Conservation (phyloP, 2,113 vertebrate species). For the Accipiter cooperii region DNA sequence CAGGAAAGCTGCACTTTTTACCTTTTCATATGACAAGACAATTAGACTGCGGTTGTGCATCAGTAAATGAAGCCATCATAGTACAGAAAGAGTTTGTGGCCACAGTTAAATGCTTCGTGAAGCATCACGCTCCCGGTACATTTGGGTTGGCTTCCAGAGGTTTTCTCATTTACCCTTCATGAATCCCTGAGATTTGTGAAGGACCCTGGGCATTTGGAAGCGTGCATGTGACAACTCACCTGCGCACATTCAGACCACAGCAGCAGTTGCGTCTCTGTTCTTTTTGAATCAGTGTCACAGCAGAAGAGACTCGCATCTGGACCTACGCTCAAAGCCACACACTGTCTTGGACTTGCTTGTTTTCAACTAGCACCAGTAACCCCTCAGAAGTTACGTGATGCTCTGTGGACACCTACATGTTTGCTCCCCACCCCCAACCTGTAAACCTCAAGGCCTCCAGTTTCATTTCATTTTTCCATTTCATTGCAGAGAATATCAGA, state of each 20-base stretch:
- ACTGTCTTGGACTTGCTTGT: neutral
- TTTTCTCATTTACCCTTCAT: neutral
- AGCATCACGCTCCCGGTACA: neutral
- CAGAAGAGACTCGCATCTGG: neutral
- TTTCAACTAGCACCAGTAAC: neutral
- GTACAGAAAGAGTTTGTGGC: neutral
- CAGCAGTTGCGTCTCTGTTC: neutral
- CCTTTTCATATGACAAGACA: neutral
- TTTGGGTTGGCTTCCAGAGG: neutral
- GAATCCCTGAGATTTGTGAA: neutral
- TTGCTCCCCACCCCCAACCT: accelerated
- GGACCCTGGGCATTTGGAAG: neutral
- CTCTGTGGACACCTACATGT: neutral
- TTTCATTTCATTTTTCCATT: neutral
- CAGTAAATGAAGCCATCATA: neutral
- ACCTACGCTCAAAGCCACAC: neutral
- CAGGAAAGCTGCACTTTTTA: neutral
- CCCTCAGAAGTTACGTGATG: neutral
- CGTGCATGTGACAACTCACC: accelerated
- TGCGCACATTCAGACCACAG: neutral
- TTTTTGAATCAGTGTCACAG: neutral
- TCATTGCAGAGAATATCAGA: neutral
- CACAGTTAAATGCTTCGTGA: neutral
- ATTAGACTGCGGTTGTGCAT: neutral
- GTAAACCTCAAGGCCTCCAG: neutral